Percentiles rank a stretch among this genome's conserved stretches.
Conservation (phyloP, 2,113 vertebrate species). For the Zosterops pallidus region DNA sequence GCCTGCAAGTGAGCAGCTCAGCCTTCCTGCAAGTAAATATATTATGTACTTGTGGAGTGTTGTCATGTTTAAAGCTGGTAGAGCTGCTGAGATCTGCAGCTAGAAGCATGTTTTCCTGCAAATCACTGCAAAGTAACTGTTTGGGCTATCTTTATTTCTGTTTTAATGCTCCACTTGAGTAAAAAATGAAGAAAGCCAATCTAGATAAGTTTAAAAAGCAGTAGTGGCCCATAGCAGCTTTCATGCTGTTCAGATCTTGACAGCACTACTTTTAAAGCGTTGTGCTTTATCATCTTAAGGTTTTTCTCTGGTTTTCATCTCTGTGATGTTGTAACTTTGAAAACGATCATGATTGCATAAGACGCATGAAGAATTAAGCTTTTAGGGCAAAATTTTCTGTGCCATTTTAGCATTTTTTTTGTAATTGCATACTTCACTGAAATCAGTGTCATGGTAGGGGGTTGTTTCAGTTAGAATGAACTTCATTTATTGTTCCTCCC, state of each 20-base stretch:
- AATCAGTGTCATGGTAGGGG: accelerated
- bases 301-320: not conserved
- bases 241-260: not conserved
- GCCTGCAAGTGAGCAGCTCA: not conserved
- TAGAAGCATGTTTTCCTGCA: not conserved
- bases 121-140: not conserved
- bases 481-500: not conserved
- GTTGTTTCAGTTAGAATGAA: not conserved
- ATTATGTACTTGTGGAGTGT: not conserved
- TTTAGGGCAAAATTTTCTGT: not conserved
- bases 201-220: not conserved
- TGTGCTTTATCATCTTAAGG: not conserved
- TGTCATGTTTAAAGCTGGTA: not conserved
- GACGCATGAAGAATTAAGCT: not conserved
- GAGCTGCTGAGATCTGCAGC: not conserved
- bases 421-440: not conserved
- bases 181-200: not conserved
- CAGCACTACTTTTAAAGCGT: not conserved
- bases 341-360: not conserved
- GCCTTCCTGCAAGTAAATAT: not conserved
- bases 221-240: not conserved
- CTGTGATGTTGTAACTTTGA: not conserved
- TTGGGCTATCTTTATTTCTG: not conserved
- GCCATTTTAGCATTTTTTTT: not conserved
- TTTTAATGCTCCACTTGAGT: not conserved